A percentile compares a stretch with the other conserved stretches of the same genome.
phyloP scores from a whole-genome alignment of 1,140 invertebrate species.

The Coenobita brevimanus region DNA sequence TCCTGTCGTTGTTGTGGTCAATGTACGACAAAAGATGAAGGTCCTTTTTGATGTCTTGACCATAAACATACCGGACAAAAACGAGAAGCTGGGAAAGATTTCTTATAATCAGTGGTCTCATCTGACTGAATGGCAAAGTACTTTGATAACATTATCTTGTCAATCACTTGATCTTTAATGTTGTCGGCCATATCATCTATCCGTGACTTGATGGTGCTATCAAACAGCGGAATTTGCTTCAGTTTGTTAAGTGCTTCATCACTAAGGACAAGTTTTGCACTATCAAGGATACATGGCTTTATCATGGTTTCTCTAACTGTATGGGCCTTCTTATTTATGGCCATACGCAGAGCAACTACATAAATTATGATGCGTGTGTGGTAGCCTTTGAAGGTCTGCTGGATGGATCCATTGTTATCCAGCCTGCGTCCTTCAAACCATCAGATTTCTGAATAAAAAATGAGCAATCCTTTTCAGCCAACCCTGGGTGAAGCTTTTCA shows the following conservation, averaged over 20 bases:
- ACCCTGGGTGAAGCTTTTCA: not conserved
- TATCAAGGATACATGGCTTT: too few relatives aligned
- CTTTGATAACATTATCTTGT: too few relatives aligned
- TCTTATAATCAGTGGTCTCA: not conserved
- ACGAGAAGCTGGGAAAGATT: not conserved
- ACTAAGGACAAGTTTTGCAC: too few relatives aligned
- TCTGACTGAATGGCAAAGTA: constrained; percentile 8
- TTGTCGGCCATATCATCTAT: not conserved
- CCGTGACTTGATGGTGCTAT: not conserved
- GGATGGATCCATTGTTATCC: not conserved
- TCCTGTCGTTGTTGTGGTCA: not conserved
- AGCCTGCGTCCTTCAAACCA: not conserved
- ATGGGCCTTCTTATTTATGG: not conserved
- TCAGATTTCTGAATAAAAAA: not conserved
- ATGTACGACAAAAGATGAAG: not conserved
- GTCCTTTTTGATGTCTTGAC: not conserved
- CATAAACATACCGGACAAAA: not conserved
- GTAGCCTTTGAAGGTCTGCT: constrained; percentile 7
- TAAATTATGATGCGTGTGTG: not conserved
- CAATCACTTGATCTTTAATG: too few relatives aligned
- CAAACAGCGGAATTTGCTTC: not conserved
- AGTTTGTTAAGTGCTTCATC: not conserved
- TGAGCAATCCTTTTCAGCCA: not conserved
- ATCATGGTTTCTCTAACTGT: too few relatives aligned
- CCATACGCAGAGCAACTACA: not conserved